phyloP scores from a whole-genome alignment of 2,888 invertebrate species.

The Diabrotica balteata region DNA sequence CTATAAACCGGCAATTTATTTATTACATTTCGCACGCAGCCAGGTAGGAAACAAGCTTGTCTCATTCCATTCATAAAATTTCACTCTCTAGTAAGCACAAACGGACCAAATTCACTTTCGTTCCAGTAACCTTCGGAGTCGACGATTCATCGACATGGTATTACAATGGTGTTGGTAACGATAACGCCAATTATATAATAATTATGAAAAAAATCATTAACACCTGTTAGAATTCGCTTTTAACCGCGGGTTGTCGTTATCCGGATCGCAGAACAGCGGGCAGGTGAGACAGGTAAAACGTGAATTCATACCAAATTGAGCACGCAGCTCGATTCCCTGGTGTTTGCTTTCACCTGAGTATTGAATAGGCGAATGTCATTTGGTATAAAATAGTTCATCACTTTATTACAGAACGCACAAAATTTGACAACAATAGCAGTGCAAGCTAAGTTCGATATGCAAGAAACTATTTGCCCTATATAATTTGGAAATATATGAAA shows the following conservation, averaged over 20 bases:
- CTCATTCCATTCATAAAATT: constrained; percentile 33
- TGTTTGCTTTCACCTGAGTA: constrained; percentile 43
- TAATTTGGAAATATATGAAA: too few relatives aligned
- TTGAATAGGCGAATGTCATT: constrained; percentile 24
- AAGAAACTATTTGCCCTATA: too few relatives aligned
- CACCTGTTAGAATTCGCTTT: constrained; percentile 60
- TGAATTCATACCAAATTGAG: constrained; percentile 31
- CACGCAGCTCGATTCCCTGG: constrained; percentile 27
- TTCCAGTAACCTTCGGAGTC: constrained; percentile 22
- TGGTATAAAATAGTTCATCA: constrained; percentile 15
- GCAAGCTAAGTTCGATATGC: too few relatives aligned
- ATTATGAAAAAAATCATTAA: constrained; percentile 49
- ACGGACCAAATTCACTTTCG: constrained; percentile 37
- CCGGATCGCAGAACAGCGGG: constrained; percentile 48
- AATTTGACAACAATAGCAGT: too few relatives aligned
- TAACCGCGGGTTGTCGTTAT: constrained; percentile 51
- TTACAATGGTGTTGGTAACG: constrained; percentile 5
- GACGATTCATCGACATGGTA: neutral
- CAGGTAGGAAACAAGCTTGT: constrained; percentile 10
- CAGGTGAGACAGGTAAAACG: constrained; percentile 32
- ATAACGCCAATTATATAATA: constrained; percentile 29
- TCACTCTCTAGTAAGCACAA: constrained; percentile 23
- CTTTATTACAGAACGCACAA: too few relatives aligned
- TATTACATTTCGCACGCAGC: constrained; percentile 9
- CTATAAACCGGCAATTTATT: too few relatives aligned